Conservation (phyloP, 2,797 vertebrate genomes). For the Spondyliosoma cantharus region DNA sequence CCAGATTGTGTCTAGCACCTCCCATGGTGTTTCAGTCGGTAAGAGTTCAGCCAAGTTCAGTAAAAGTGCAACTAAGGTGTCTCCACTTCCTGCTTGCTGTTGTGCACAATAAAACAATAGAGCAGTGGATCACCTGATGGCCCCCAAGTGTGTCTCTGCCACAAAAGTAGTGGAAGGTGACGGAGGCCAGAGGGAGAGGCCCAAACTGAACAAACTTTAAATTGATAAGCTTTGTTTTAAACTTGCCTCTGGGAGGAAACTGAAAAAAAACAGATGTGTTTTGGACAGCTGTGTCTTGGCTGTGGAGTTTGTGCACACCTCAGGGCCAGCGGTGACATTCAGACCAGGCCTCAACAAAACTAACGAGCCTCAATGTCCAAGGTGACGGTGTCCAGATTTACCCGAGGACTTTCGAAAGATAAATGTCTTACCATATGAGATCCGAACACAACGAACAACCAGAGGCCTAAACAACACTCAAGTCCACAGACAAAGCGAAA, state of each 20-base stretch:
- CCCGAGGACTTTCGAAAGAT: conserved; percentile 29
- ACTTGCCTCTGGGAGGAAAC: conserved; percentile 23
- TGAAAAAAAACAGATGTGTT: conserved; percentile 31
- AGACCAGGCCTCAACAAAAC: conserved; percentile 37
- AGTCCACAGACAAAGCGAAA: not conserved
- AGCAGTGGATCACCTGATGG: conserved; percentile 33
- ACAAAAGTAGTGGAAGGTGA: conserved; percentile 1
- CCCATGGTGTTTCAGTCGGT: not conserved
- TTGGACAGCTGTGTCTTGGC: conserved; percentile 12
- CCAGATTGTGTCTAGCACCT: conserved; percentile 22
- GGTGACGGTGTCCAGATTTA: conserved; percentile 39
- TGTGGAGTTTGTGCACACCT: conserved; percentile 30
- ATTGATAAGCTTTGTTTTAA: conserved; percentile 39
- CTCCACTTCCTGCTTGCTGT: conserved; percentile 48
- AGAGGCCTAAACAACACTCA: conserved; percentile 15
- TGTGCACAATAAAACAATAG: conserved; percentile 48
- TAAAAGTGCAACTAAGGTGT: conserved; percentile 16
- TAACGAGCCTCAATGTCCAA: not conserved
- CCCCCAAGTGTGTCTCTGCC: conserved; percentile 20
- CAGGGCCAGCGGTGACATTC: conserved; percentile 47
- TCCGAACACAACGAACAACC: conserved; percentile 38
- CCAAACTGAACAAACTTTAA: conserved; percentile 39
- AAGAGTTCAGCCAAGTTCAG: conserved; percentile 41
- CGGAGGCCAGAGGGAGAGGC: conserved; percentile 17
- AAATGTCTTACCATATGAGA: conserved; percentile 14